These are phyloP conservation scores for Nowickia ferox DNA, from an alignment of 2,888 invertebrate species.

Conservation along the genomic window DNA sequence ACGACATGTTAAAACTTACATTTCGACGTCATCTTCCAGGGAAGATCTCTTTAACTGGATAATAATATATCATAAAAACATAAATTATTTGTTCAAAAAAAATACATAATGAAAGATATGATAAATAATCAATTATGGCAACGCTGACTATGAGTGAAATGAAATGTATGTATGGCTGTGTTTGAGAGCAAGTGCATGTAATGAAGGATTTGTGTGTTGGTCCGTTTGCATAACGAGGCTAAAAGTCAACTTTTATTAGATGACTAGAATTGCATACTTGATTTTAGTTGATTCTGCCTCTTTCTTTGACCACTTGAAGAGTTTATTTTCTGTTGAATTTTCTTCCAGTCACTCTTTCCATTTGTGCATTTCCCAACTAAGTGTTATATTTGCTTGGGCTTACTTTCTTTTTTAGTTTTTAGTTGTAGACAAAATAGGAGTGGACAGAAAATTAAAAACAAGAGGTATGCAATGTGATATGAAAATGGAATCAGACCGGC, in stretches of 20 bases:
- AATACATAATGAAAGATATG: background rate
- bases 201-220: background rate
- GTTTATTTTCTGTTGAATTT: constrained; percentile 31
- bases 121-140: background rate
- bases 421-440: background rate
- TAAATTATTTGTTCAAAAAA: background rate
- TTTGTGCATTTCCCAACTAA: constrained; percentile 10
- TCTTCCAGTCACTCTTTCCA: constrained; percentile 1
- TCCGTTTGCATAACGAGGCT: constrained; percentile 17
- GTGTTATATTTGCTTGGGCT: background rate
- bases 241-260: constrained; percentile 60
- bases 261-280: constrained; percentile 66
- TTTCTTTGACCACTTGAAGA: constrained; percentile 38
- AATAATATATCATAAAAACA: too few relatives aligned
- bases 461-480: constrained; percentile 17
- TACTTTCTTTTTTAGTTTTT: background rate
- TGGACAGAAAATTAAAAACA: constrained; percentile 19
- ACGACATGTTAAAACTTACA: too few relatives aligned
- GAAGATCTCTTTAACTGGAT: too few relatives aligned
- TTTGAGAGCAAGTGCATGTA: background rate
- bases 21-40: too few relatives aligned
- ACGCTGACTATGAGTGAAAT: background rate
- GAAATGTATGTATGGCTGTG: constrained; percentile 17
- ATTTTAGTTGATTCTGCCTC: constrained; percentile 47
- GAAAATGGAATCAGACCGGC: constrained; percentile 43